A percentile compares a stretch with the other conserved stretches of the same genome.
These are phyloP conservation scores for Cryptus viduatorius DNA, from an alignment of 2,888 invertebrate genomes.

Conservation along the genomic window DNA sequence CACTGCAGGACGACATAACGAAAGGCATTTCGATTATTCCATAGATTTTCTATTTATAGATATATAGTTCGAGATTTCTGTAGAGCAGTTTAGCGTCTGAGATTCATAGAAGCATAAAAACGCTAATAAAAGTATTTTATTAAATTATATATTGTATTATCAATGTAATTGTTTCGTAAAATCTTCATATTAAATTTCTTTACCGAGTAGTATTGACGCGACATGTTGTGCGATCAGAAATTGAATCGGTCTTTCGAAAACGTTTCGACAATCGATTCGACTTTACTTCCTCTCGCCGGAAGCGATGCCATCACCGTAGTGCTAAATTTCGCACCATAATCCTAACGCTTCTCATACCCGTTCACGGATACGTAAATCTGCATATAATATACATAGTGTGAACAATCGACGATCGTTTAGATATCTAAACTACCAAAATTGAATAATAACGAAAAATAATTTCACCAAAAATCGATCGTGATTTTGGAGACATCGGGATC, in stretches of 20 bases:
- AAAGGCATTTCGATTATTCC: background rate
- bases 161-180: background rate
- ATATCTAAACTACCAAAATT: too few relatives aligned
- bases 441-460: too few relatives aligned
- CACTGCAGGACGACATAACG: conserved; percentile 1
- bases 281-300: too few relatives aligned
- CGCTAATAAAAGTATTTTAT: background rate
- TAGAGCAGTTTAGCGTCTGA: background rate
- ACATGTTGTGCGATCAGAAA: too few relatives aligned
- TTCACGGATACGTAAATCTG: too few relatives aligned
- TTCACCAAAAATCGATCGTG: background rate
- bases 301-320: too few relatives aligned
- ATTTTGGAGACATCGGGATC: background rate
- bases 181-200: background rate
- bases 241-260: too few relatives aligned
- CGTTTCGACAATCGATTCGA: too few relatives aligned
- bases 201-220: background rate
- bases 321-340: too few relatives aligned
- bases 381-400: too few relatives aligned
- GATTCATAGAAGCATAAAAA: background rate
- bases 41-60: background rate
- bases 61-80: background rate
- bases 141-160: background rate
- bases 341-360: too few relatives aligned
- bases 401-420: too few relatives aligned